These are phyloP conservation scores for Picus viridis DNA, from an alignment of 2,797 vertebrate species.

Conservation along the genomic window DNA sequence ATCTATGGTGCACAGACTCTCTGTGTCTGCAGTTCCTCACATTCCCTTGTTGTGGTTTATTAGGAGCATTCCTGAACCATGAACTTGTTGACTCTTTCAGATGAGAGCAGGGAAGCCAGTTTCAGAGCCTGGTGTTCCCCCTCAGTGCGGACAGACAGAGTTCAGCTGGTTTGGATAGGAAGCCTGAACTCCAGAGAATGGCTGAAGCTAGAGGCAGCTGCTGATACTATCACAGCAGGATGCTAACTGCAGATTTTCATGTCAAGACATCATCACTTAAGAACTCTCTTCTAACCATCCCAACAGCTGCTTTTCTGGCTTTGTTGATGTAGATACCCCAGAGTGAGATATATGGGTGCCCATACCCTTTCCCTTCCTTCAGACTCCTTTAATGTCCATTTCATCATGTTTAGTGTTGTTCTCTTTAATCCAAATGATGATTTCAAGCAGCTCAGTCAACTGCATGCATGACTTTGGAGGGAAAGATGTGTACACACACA, in stretches of 20 bases:
- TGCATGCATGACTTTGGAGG: background rate
- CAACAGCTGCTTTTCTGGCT: conserved; percentile 49
- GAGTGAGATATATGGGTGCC: background rate
- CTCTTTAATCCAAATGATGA: conserved; percentile 27
- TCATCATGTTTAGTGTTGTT: conserved; percentile 42
- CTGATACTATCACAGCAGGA: background rate
- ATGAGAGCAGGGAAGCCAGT: background rate
- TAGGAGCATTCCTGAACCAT: background rate
- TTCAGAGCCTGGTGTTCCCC: background rate
- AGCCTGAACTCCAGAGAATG: background rate
- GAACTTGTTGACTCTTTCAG: conserved; percentile 11
- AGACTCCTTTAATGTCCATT: conserved; percentile 40
- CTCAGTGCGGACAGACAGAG: background rate
- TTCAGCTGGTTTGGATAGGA: conserved; percentile 3
- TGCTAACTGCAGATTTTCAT: conserved; percentile 17
- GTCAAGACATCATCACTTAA: conserved; percentile 3
- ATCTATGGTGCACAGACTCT: background rate
- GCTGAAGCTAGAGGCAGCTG: background rate
- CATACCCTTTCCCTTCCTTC: conserved; percentile 25
- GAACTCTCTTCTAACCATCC: conserved; percentile 5
- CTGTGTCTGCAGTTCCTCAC: background rate
- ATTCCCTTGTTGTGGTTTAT: conserved; percentile 22
- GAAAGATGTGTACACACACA: background rate
- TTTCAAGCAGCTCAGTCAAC: conserved; percentile 44
- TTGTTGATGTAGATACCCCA: background rate